A percentile compares a stretch with the other conserved stretches of the same genome.
Conservation (phyloP, 2,113 vertebrate species). For the Thoracochromis brauschi region DNA sequence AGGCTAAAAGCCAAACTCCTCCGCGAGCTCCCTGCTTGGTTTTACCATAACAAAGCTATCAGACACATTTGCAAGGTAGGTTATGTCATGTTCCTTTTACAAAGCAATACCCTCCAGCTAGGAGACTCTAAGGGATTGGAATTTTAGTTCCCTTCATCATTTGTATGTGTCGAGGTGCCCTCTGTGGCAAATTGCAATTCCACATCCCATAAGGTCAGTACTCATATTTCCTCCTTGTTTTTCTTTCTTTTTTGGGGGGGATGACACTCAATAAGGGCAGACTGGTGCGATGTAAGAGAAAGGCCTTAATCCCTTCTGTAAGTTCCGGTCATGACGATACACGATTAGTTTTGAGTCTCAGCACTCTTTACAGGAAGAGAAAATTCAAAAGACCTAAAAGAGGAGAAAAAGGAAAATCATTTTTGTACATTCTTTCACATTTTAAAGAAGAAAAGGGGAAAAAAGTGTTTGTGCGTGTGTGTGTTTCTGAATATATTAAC, state of each 20-base stretch:
- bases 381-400: not conserved
- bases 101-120: conserved; percentile 60
- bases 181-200: conserved; percentile 63
- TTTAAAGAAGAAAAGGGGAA: not conserved
- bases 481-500: not conserved
- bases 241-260: conserved; percentile 13
- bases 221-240: conserved; percentile 50
- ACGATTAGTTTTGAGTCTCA: conserved; percentile 6
- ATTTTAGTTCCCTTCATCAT: conserved; percentile 58
- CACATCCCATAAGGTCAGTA: conserved; percentile 59
- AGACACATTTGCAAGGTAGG: conserved; percentile 65
- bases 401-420: not conserved
- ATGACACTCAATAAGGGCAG: conserved; percentile 40
- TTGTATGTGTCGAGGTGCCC: conserved; percentile 65
- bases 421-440: not conserved
- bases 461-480: not conserved
- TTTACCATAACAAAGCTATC: conserved; percentile 58
- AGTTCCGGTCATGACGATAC: conserved; percentile 5
- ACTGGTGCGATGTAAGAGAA: conserved; percentile 10
- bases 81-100: conserved; percentile 66
- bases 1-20: conserved; percentile 19
- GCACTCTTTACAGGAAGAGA: not conserved
- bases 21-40: not conserved
- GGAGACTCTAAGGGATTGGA: conserved; percentile 55
- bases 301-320: conserved; percentile 31